Evolutionary conservation across 1,140 invertebrate genomes (phyloP).

Genomic region (Idris sp.): DNA sequence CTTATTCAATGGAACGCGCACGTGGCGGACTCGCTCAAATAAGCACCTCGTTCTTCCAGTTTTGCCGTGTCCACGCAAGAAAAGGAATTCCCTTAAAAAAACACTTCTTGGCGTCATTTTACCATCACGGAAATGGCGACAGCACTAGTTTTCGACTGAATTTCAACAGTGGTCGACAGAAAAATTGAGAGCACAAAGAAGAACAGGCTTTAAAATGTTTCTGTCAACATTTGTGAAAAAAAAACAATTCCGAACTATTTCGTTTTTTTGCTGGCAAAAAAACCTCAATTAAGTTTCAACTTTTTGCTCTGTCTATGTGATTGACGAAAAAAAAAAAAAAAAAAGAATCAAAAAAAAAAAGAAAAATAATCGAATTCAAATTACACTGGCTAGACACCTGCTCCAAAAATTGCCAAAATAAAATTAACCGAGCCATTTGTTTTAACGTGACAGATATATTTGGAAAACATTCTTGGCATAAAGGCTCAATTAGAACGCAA

Average conservation of each 20-base stretch:
- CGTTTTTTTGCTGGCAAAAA: too few species aligned
- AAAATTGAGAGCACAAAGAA: too few species aligned
- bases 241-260: too few species aligned
- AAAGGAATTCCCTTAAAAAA: conserved; percentile 51
- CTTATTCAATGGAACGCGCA: conserved; percentile 66
- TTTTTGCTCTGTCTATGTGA: too few species aligned
- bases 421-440: conserved; percentile 35
- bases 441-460: conserved; percentile 28
- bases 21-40: conserved; percentile 58
- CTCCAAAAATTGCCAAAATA: conserved; percentile 29
- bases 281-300: too few species aligned
- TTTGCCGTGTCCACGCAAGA: conserved; percentile 32
- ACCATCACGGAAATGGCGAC: conserved; percentile 4
- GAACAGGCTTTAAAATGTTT: too few species aligned
- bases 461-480: conserved; percentile 28
- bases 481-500: conserved; percentile 24
- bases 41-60: conserved; percentile 61
- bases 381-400: conserved; percentile 29
- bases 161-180: too few species aligned
- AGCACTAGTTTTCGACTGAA: conserved; percentile 1
- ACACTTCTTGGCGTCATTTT: conserved; percentile 11
- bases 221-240: too few species aligned
- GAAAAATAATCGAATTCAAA: conserved; percentile 15
- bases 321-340: not conserved
- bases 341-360: not conserved